Evolutionary conservation across 2,113 vertebrate genomes (phyloP).

Genomic region (Holacanthus passer): DNA sequence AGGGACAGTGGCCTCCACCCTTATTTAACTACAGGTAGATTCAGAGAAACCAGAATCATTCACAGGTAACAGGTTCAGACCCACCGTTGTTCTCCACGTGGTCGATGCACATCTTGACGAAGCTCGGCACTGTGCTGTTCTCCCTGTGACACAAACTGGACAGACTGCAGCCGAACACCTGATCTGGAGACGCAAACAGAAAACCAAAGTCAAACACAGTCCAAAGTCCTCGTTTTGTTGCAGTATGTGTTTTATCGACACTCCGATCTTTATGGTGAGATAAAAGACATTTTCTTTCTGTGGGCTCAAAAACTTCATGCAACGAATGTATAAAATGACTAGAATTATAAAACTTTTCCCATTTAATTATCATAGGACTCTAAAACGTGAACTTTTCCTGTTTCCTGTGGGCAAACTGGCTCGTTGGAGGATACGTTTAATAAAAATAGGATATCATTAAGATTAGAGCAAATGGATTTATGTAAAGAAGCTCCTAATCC

Average conservation of each 20-base stretch:
- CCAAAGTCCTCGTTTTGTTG: not conserved
- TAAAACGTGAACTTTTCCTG: not conserved
- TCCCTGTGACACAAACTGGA: slow-evolving; percentile 93
- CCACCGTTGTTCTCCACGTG: slow-evolving; percentile 93
- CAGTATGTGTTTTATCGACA: not conserved
- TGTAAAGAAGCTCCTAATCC: not conserved
- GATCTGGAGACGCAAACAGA: slow-evolving; percentile 84
- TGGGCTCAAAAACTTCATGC: not conserved
- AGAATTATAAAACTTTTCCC: not conserved
- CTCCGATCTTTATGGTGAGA: not conserved
- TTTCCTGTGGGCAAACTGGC: not conserved
- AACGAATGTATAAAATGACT: not conserved
- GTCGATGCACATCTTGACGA: slow-evolving; percentile 94
- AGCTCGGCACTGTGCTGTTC: slow-evolving; percentile 89
- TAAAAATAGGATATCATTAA: not conserved
- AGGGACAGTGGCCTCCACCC: not conserved
- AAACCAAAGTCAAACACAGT: not conserved
- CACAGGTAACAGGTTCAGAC: slow-evolving; percentile 47
- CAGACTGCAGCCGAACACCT: slow-evolving; percentile 95
- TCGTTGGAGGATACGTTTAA: not conserved
- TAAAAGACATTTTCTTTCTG: not conserved
- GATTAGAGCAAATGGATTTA: not conserved
- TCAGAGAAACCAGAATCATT: not conserved
- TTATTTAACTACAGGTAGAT: not conserved
- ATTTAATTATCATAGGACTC: too few relatives aligned